Conservation (phyloP, 2,113 vertebrate species). For the Cinclus cinclus region DNA sequence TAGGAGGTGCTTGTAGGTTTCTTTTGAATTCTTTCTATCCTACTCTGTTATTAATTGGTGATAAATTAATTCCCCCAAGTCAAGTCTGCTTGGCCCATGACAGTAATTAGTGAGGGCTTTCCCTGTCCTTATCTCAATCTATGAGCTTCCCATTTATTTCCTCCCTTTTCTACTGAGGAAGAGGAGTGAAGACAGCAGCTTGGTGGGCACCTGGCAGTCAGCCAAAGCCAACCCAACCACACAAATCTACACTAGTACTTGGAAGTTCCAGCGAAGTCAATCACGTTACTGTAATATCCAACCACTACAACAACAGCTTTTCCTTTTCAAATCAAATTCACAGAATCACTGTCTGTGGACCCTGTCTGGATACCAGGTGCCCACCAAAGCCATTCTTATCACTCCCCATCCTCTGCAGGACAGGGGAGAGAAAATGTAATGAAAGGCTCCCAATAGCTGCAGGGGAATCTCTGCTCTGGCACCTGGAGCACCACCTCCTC, state of each 20-base stretch:
- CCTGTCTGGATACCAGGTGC: background rate
- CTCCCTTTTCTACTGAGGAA: background rate
- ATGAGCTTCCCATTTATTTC: background rate
- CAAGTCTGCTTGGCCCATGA: background rate
- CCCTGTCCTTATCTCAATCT: background rate
- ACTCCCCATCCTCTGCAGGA: background rate
- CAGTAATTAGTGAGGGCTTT: background rate
- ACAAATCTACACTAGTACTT: background rate
- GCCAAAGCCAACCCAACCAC: background rate
- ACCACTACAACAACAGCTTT: background rate
- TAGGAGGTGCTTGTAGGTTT: background rate
- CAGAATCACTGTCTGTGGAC: fast-evolving
- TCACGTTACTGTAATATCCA: background rate
- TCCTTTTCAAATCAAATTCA: background rate
- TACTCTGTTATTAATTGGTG: background rate
- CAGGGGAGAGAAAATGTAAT: background rate
- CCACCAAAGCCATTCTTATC: background rate
- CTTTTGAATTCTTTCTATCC: background rate
- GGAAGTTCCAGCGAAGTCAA: background rate
- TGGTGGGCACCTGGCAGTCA: background rate
- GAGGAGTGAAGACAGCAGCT: background rate
- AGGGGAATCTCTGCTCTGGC: background rate
- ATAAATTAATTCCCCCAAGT: background rate
- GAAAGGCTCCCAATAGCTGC: background rate
- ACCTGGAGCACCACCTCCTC: background rate